Base-by-base conservation (phyloP, 2,797 vertebrate species). In the Gouania willdenowi region DNA sequence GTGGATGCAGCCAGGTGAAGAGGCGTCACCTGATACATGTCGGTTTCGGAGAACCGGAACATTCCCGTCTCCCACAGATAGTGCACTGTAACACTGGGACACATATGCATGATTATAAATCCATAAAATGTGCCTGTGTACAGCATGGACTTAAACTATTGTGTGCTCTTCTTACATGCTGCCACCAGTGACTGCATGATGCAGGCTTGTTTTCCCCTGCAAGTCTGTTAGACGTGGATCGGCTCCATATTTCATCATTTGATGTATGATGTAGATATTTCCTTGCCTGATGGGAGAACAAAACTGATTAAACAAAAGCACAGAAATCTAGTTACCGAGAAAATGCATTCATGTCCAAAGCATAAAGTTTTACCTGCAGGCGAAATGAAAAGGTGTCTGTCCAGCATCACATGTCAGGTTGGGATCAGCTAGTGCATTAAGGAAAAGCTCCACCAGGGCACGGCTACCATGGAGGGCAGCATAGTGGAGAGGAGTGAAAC, bases 301-400 rank as follows among this genome's bases (percentile, higher is more conserved):
- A 11, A 43, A 14, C n/a, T 14, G 2, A 14, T 14, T 14, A n/a
- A n/a, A 14, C 2, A 14, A 14, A 13, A 14, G 13, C 14, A 14
- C 13, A 14, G 14, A 13, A 14, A 13, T 14, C 13, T 14, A 13
- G 14, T 14, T 14, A 3, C 14, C 13, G 13, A 14, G 14, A 13
- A 14, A 14, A 14, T 14, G 22, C 6, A n/a, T n/a, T n/a, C 4
- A 36, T 24, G 4, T 39, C 8, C 6, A 30, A 13, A 16, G 44
- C 18, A 17, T 18, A 15, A 6, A 41, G n/a, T 5, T 26, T 71
- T 41, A 88, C 86, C 87, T 86, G 84, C 85, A 86, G 39, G 77
- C 76, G 59, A 91, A 89, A 56, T 92, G 90, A 75, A 92, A 91
- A 36, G 88, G 61, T 5, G 90, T 89, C 63, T 90, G 89, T 41